Evolutionary conservation across 2,797 vertebrate species (phyloP).

Genomic region (Peromyscus nudipes): DNA sequence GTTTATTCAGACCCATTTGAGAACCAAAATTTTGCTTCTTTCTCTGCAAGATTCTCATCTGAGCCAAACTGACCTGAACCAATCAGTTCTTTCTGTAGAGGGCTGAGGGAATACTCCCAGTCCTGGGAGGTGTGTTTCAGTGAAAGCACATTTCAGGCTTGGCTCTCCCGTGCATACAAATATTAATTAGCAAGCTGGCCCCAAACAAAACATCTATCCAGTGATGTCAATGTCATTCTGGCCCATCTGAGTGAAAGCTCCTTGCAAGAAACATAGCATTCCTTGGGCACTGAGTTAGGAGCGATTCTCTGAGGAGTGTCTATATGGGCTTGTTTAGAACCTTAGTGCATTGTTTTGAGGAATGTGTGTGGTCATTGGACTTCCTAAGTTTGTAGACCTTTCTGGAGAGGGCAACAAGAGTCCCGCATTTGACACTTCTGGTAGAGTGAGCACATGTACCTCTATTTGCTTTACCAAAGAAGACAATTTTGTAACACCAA

Average conservation of each 20-base stretch:
- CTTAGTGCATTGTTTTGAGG: neutral
- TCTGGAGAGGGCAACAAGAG: neutral
- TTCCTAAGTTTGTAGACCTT: neutral
- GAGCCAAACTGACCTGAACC: neutral
- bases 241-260: neutral
- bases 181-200: constrained; percentile 48
- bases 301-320: neutral
- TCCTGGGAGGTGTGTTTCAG: neutral
- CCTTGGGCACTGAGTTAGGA: neutral
- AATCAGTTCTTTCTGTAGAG: neutral
- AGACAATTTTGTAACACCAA: constrained; percentile 53
- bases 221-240: neutral
- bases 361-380: neutral
- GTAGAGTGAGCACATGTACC: neutral
- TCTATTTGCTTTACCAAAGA: constrained; percentile 31
- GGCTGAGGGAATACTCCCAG: neutral
- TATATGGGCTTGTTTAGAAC: neutral
- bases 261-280: neutral
- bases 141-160: neutral
- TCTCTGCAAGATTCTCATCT: neutral
- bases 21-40: constrained; percentile 8
- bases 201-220: neutral
- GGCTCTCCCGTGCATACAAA: neutral
- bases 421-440: neutral
- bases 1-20: neutral